Base-by-base conservation (phyloP, 2,113 vertebrate species). In the Tringa solitaria region DNA sequence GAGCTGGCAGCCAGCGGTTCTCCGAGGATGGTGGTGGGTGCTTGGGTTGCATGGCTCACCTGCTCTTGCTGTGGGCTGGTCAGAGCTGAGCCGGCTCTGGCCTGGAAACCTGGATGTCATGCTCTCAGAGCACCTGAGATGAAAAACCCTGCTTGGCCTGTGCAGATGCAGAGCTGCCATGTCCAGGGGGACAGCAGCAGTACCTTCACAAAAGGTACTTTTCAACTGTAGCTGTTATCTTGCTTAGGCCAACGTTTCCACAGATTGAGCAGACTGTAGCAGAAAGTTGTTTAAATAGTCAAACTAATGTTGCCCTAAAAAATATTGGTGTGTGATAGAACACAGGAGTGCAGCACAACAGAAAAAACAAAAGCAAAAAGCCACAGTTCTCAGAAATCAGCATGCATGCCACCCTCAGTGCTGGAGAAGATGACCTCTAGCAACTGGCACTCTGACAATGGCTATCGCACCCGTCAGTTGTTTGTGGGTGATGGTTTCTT, bases 401-500 rank as follows among this genome's bases (percentile, higher is more conserved):
- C 0, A 1, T 41, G 16, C 63, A 32, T 0, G 4, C 24, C 41
- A 18, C 48, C 19, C 23, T 54, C 8, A 15, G n/a, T 21, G 27
- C 48, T 65, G 32, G 54, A 77, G 82, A 70, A 56, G 64, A 35
- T 22, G 28, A 28, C 20, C 41, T 78, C 39, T 4, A 6, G 35
- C 13, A 41, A 24, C 57, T 32, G 61, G 70, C 61, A 72, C 46
- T 33, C 60, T 70, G 60, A 37, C 43, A 87, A 2, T 1, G 3
- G 50, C n/a, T 32, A 2, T 33, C 0, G 0, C 32, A 27, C n/a
- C 48, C 1, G 0, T 45, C 21, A 26, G 33, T 13, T 4, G 0
- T 23, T 32, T 43, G 26, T 0, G 3, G 56, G 30, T 39, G 60
- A 26, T 1, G 6, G 28, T 24, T 87, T 61, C 35, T 73, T 61